Base-by-base conservation (phyloP, 1,140 invertebrate genomes). In the Subanguina moxae region DNA sequence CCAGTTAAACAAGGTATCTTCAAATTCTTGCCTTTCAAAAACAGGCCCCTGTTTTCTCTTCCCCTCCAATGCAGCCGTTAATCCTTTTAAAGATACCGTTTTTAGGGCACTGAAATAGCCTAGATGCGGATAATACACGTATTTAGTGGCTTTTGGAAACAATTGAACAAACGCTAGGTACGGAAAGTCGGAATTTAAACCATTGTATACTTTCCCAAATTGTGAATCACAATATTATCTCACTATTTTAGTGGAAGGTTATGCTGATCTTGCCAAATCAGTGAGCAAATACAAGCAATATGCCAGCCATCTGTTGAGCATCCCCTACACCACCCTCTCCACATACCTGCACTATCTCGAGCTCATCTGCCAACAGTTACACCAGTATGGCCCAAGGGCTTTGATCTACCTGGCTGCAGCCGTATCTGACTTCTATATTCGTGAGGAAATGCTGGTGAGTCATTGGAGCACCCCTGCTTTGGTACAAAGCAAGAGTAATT, bases 381-480 rank as follows among this genome's bases (percentile, higher is more conserved):
- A 88, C 30, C 80, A 84, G 30, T 85, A 90, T 19, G 88, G 88
- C 30, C 82, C 87, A 1, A 85, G 85, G 42, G 91, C 89, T 0
- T 83, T 97, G 69, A 83, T 98, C 0, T 98, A 95, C 84, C 86
- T 98, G 65, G 94, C 94, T 30, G 95, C 95, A 21, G 95, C 95
- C 17, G 95, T 97, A 0, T 96, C 94, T 1, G 95, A 99, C 84
- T 99, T 98, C 86, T 97, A 97, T 83, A 89, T 98, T 83, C 93
- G 93, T 57, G 88, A 89, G 70, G 88, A 90, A 83, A 86, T 93
- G 87, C 90, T 97, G 89, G 92, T 94, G 84, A 87, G 84, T 83
- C 19, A 66, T 43, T 21, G 8, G 62, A 64, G 62, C 19, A 19
- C 1, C n/a, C 62, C 19, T n/a, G n/a, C 13, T 58, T 15, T 58